Conservation (phyloP, 2,113 vertebrate species). For the Centrocercus urophasianus region DNA sequence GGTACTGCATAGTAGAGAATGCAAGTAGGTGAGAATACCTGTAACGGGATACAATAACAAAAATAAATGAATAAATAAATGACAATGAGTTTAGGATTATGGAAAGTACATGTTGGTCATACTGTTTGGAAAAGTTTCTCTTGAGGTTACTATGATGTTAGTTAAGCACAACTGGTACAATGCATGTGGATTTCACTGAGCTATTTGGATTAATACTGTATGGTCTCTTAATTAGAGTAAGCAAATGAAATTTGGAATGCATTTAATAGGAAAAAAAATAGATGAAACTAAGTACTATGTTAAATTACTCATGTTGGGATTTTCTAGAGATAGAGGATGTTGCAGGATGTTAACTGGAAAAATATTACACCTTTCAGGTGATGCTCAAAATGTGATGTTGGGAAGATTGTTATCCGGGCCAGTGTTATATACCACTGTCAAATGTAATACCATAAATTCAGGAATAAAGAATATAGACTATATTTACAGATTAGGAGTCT, state of each 20-base stretch:
- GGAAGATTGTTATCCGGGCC: not conserved
- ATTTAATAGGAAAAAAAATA: not conserved
- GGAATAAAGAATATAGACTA: not conserved
- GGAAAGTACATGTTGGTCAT: not conserved
- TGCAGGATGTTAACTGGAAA: not conserved
- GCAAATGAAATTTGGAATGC: not conserved
- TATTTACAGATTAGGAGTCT: not conserved
- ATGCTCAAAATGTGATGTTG: not conserved
- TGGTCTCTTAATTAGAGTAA: slow-evolving; percentile 10
- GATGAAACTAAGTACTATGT: not conserved
- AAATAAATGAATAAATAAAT: not conserved
- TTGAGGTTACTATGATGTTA: not conserved
- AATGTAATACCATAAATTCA: not conserved
- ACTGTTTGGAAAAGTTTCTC: not conserved
- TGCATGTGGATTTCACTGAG: not conserved
- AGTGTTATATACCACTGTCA: not conserved
- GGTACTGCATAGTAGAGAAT: not conserved
- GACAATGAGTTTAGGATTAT: not conserved
- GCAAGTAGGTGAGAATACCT: not conserved
- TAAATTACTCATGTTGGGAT: not conserved
- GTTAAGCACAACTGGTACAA: not conserved
- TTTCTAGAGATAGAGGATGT: not conserved
- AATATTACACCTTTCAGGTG: not conserved
- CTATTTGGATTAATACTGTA: not conserved
- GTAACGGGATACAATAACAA: not conserved